Conservation (phyloP, 2,888 invertebrate species). For the Terebella lapidaria region DNA sequence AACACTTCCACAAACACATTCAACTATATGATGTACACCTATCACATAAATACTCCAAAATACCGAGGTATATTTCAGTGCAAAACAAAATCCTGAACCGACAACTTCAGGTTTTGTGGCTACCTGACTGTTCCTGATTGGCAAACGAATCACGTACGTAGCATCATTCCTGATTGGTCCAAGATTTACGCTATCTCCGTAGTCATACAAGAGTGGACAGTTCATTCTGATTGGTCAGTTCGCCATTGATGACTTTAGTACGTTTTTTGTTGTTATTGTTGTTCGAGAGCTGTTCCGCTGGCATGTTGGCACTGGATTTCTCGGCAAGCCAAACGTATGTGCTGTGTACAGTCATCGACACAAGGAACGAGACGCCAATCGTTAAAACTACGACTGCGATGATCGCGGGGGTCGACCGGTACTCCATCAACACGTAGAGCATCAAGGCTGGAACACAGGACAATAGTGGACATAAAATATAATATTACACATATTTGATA, state of each 20-base stretch:
- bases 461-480: no score
- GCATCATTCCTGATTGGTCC: no score
- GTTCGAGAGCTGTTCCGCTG: background rate
- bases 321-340: constrained; percentile 81
- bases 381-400: constrained; percentile 85
- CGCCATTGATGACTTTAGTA: background rate
- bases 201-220: constrained; percentile 22
- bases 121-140: no score
- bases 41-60: no score
- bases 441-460: constrained; percentile 60
- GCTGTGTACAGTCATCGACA: constrained; percentile 90
- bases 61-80: no score
- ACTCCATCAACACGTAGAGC: constrained; percentile 85
- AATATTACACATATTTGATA: background rate
- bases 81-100: no score
- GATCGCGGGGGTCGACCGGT: constrained; percentile 85
- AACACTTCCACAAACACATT: no score
- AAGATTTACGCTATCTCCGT: no score
- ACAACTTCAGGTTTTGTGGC: no score
- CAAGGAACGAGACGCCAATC: constrained; percentile 85
- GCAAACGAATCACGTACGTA: no score
- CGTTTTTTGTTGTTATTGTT: background rate
- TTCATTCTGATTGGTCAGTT: constrained; percentile 12
- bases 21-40: no score
- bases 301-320: constrained; percentile 38